Evolutionary conservation across 2,888 invertebrate species (phyloP).

Genomic region (Drosophila kanekoi): DNA sequence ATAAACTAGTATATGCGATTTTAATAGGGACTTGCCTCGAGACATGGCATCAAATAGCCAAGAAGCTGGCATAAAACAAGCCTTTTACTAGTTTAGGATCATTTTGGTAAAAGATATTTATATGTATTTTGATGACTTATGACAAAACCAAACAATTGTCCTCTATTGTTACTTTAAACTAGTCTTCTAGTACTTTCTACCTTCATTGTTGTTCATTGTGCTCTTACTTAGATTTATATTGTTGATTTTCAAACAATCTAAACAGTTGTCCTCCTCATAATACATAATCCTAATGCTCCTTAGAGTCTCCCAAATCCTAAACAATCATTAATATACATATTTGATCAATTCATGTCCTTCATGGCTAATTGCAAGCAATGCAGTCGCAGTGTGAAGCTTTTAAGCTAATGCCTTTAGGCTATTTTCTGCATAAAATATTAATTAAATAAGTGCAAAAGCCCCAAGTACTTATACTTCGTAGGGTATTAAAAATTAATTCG

Average conservation of each 20-base stretch:
- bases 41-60: too few species aligned
- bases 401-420: background rate
- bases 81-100: too few species aligned
- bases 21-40: too few species aligned
- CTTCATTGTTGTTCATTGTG: too few species aligned
- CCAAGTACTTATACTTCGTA: background rate
- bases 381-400: background rate
- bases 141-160: too few species aligned
- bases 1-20: background rate
- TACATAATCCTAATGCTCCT: background rate
- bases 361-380: background rate
- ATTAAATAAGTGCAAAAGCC: background rate
- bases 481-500: slow-evolving; percentile 39
- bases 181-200: too few species aligned
- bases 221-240: background rate
- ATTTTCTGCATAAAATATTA: background rate
- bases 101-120: too few species aligned
- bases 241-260: background rate
- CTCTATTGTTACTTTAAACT: too few species aligned
- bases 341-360: background rate
- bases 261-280: background rate
- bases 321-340: background rate
- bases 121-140: too few species aligned
- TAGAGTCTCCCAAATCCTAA: background rate
- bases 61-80: too few species aligned